Conservation (phyloP, 2,888 invertebrate species). For the Trichopoda pennipes region DNA sequence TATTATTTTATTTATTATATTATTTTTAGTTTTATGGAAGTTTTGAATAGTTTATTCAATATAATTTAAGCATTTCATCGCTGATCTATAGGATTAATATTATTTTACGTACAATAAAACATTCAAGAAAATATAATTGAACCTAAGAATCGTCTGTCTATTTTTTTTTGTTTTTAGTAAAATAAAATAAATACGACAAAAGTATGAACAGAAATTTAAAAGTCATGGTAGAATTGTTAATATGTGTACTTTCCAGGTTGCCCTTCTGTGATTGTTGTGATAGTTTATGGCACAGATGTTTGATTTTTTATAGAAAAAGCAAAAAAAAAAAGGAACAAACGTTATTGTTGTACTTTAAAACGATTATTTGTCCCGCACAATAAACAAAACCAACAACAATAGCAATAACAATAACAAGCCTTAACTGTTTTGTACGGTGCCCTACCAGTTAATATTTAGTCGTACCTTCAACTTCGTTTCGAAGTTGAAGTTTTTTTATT, state of each 20-base stretch:
- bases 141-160: conserved; percentile 39
- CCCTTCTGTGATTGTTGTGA: conserved; percentile 55
- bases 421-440: conserved; percentile 63
- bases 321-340: conserved; percentile 20
- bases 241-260: conserved; percentile 48
- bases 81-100: conserved; percentile 55
- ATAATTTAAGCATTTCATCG: conserved; percentile 23
- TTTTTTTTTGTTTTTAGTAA: conserved; percentile 11
- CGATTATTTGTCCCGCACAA: conserved; percentile 55
- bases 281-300: conserved; percentile 69
- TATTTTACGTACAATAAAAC: conserved; percentile 10
- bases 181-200: neutral
- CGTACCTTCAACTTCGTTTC: conserved; percentile 55
- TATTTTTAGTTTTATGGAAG: neutral
- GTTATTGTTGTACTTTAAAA: conserved; percentile 24
- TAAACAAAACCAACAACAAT: conserved; percentile 4
- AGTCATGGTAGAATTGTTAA: conserved; percentile 49
- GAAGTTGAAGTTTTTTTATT: conserved; percentile 40
- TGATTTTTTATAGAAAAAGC: conserved; percentile 45
- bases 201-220: conserved; percentile 37
- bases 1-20: no score
- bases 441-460: conserved; percentile 64
- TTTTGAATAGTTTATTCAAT: no score
- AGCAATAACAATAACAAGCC: conserved; percentile 30
- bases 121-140: conserved; percentile 17